A percentile compares a stretch with the other conserved stretches of the same genome.
phyloP scores from a whole-genome alignment of 2,888 invertebrate genomes.

The Aphodius granarius region DNA sequence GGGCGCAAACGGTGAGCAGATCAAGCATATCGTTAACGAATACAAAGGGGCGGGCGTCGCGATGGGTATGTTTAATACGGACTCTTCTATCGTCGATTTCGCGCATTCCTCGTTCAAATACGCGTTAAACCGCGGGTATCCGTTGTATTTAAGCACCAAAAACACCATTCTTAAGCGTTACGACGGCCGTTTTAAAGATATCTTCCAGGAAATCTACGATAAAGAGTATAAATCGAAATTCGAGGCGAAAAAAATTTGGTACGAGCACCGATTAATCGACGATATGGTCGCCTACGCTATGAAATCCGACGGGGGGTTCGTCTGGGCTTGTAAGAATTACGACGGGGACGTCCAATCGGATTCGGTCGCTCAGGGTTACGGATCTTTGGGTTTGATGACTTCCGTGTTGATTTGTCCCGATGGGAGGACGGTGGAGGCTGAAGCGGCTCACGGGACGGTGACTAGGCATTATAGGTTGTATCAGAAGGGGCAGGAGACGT shows the following conservation, averaged over 20 bases:
- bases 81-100: constrained; percentile 90
- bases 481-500: constrained; percentile 95
- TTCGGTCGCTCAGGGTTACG: constrained; percentile 95
- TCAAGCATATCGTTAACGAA: constrained; percentile 77
- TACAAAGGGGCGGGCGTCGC: constrained; percentile 90
- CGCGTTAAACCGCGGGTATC: constrained; percentile 82
- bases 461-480: constrained; percentile 87
- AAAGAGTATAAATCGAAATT: constrained; percentile 81
- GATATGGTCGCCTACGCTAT: constrained; percentile 99
- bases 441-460: constrained; percentile 98
- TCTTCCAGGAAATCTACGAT: constrained; percentile 94
- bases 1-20: constrained; percentile 64
- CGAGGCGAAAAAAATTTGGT: constrained; percentile 91
- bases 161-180: constrained; percentile 96
- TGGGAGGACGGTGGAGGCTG: constrained; percentile 96
- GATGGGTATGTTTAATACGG: constrained; percentile 95
- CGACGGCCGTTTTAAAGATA: constrained; percentile 96
- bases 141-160: constrained; percentile 93
- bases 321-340: constrained; percentile 99
- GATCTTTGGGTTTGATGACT: constrained; percentile 97
- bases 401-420: constrained; percentile 96
- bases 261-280: constrained; percentile 97
- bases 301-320: constrained; percentile 98
- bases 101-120: constrained; percentile 94
- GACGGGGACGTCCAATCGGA: constrained; percentile 99